Conservation (phyloP, 2,113 vertebrate genomes). For the Elachura formosa region DNA sequence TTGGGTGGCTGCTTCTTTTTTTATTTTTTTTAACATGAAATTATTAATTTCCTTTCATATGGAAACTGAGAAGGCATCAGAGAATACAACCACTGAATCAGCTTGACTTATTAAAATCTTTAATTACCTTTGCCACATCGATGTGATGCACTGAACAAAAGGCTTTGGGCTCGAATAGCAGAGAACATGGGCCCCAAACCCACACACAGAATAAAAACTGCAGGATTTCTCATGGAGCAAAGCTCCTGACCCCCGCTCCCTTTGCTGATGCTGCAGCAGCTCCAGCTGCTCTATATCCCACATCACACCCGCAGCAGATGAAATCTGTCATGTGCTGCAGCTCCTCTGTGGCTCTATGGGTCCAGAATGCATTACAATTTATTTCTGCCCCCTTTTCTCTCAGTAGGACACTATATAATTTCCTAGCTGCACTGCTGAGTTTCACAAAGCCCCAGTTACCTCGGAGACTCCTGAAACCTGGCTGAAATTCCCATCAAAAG, state of each 20-base stretch:
- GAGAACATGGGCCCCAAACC: neutral
- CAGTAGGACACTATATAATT: neutral
- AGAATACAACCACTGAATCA: neutral
- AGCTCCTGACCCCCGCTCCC: neutral
- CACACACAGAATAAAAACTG: neutral
- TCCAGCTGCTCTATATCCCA: neutral
- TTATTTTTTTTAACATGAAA: neutral
- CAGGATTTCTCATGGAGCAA: neutral
- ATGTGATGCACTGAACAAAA: neutral
- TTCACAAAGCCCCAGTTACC: neutral
- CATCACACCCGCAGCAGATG: neutral
- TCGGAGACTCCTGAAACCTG: neutral
- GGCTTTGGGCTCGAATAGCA: neutral
- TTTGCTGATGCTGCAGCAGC: neutral
- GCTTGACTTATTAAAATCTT: neutral
- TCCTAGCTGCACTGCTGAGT: neutral
- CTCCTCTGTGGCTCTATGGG: neutral
- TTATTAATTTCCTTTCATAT: neutral
- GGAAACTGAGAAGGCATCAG: neutral
- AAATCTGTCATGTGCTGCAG: neutral
- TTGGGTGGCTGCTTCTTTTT: neutral
- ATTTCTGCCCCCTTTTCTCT: neutral
- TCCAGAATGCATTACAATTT: neutral
- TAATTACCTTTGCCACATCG: accelerated
- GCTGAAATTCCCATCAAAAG: neutral